Base-by-base conservation (phyloP, 2,113 vertebrate genomes). In the Neogale vison region DNA sequence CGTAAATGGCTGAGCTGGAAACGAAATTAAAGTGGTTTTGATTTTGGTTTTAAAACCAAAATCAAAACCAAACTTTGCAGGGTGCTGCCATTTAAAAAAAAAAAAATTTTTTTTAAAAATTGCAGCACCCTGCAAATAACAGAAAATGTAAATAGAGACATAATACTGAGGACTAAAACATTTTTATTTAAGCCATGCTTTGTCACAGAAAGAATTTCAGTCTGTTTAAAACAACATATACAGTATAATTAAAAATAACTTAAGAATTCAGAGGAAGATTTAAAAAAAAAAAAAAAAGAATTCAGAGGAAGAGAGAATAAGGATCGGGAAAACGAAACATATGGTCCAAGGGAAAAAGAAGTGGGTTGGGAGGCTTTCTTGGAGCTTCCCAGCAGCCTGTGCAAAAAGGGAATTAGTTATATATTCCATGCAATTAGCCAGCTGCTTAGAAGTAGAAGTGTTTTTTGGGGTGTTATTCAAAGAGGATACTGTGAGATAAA, bases 181-280 rank as follows among this genome's bases (percentile, higher is more conserved):
- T 95, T 95, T 81, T 93, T 65, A 39, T 17, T 63, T 72, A 45
- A 88, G 31, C 39, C 24, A 74, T 88, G 42, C 24, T 85, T 95
- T 94, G 52, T 93, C 88, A 59, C 80, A 85, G 74, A 80, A 93
- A 91, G 47, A 88, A 61, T 57, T 69, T 93, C 45, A 96, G 71
- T 69, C 34, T 82, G 18, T 74, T 90, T 82, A 69, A 86, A 79
- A 72, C 42, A 94, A n/a, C 13, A 31, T 52, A 55, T 36, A 18
- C 21, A 52, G 3, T 72, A 24, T 45, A 61, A 47, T 55, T 55
- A 88, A 87, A n/a, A 84, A 65, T 52, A 31, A 45, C 45, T 76
- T 76, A 76, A 77, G 76, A 52, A 34, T 52, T 79, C 34, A 5
- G 76, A 89, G 36, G 59, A 82, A 93, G 31, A 79, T n/a, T n/a